Conservation (phyloP, 2,888 invertebrate genomes). For the Capitulum mitella region DNA sequence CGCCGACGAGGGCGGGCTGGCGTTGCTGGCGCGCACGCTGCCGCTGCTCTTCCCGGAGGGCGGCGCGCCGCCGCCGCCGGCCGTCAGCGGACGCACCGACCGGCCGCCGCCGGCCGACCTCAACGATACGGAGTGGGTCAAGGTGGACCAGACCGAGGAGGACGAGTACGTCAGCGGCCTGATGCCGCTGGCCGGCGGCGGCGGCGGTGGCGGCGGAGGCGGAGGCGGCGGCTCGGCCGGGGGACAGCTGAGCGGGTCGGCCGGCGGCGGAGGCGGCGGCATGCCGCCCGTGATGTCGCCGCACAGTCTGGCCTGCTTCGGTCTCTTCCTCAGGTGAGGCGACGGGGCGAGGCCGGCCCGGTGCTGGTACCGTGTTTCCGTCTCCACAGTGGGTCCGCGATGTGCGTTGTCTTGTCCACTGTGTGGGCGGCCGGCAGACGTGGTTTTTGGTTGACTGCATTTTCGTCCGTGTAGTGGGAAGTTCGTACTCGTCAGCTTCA, state of each 20-base stretch:
- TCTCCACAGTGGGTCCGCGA: too few relatives aligned
- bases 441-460: too few relatives aligned
- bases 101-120: constrained; percentile 28
- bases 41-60: constrained; percentile 79
- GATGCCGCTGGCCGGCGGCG: constrained; percentile 26
- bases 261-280: constrained; percentile 43
- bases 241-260: constrained; percentile 45
- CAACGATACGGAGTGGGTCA: constrained; percentile 31
- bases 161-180: constrained; percentile 33
- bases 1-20: constrained; percentile 78
- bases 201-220: constrained; percentile 25
- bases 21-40: constrained; percentile 76
- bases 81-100: constrained; percentile 31
- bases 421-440: too few relatives aligned
- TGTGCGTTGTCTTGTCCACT: too few relatives aligned
- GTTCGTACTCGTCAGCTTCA: too few relatives aligned
- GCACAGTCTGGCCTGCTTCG: constrained; percentile 64
- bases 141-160: constrained; percentile 32
- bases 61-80: constrained; percentile 31
- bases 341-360: background rate
- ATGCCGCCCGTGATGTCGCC: constrained; percentile 63
- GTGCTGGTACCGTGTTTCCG: too few relatives aligned
- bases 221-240: constrained; percentile 53
- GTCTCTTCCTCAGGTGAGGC: constrained; percentile 60
- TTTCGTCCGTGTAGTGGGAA: too few relatives aligned